phyloP scores from a whole-genome alignment of 2,888 invertebrate genomes.

The Antheraea yamamai region DNA sequence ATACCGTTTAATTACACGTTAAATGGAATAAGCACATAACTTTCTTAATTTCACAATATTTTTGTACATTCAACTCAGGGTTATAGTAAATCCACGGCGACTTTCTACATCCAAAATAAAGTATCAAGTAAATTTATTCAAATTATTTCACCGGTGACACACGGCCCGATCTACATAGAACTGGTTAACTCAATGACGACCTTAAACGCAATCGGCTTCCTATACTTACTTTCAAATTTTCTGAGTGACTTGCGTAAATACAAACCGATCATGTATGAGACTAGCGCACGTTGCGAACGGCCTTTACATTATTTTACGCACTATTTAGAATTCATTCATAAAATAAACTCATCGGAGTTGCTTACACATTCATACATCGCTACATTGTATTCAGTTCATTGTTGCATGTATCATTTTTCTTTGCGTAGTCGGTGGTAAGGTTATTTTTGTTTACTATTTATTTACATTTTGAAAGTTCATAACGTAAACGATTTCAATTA shows the following conservation, averaged over 20 bases:
- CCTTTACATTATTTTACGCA: conserved; percentile 8
- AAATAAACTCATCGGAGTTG: conserved; percentile 10
- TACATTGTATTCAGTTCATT: conserved; percentile 7
- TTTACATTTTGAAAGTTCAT: not conserved
- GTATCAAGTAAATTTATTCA: conserved; percentile 21
- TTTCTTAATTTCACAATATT: conserved; percentile 22
- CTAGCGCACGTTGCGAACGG: conserved; percentile 12
- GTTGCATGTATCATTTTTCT: not conserved
- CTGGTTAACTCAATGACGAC: conserved; percentile 49
- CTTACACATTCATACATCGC: not conserved
- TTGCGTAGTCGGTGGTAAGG: not conserved
- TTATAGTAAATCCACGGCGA: conserved; percentile 21
- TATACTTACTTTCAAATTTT: conserved; percentile 66
- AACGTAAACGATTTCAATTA: too few species aligned
- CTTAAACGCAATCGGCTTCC: conserved; percentile 54
- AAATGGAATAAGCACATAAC: conserved; percentile 9
- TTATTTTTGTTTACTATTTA: not conserved
- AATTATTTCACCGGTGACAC: conserved; percentile 24
- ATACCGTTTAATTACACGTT: not conserved
- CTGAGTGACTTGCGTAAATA: conserved; percentile 52
- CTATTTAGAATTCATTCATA: conserved; percentile 20
- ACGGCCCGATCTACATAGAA: conserved; percentile 37
- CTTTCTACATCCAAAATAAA: conserved; percentile 23
- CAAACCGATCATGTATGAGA: conserved; percentile 20
- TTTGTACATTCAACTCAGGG: conserved; percentile 21